Evolutionary conservation across 2,113 vertebrate species (phyloP), one percentile per base, ranked within the genome.

Genomic region (Petroica traversi): DNA sequence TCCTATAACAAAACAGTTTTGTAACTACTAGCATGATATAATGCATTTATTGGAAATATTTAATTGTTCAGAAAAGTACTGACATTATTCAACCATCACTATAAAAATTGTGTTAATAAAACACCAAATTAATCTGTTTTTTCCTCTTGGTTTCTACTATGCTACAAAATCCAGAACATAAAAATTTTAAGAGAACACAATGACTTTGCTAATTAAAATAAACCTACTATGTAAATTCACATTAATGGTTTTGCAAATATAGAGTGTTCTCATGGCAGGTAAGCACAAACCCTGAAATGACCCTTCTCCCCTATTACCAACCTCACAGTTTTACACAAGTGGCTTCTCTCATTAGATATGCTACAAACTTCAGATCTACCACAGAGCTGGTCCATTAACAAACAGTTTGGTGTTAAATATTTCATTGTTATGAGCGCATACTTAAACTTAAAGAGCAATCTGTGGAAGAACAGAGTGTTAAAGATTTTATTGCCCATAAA

Each of bases 331-430:
- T 75, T 45, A 58, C 24, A 68, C 23, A 89, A 92, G 86, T 45
- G 38, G 12, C 15, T 75, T 87, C 23, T 77, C 41, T 91, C 69
- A 84, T 96, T 96, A 96, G 62, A 63, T 55, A 81, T 91, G 86
- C 85, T 86, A 45, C 84, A 41, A 88, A 64, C 43, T 96, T 48
- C 69, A 95, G 86, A 80, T 59, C 77, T 82, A 23, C 77, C 45
- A 88, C 76, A 72, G 88, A 95, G 79, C 20, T 84, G 82, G 79
- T 94, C 89, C 86, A 96, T 94, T 97, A 95, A 95, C 92, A 96
- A 89, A 87, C 91, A 96, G 79, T 96, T 95, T 96, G 71, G 89
- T 96, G 79, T 85, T 97, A 97, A 95, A 96, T 98, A 97, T 96
- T 95, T 97, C 80, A 96, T 76, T 94, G 75, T 86, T 92, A 93